Evolutionary conservation across 2,113 vertebrate genomes (phyloP), one percentile per base, ranked within the genome.

Genomic region (Paralichthys olivaceus): DNA sequence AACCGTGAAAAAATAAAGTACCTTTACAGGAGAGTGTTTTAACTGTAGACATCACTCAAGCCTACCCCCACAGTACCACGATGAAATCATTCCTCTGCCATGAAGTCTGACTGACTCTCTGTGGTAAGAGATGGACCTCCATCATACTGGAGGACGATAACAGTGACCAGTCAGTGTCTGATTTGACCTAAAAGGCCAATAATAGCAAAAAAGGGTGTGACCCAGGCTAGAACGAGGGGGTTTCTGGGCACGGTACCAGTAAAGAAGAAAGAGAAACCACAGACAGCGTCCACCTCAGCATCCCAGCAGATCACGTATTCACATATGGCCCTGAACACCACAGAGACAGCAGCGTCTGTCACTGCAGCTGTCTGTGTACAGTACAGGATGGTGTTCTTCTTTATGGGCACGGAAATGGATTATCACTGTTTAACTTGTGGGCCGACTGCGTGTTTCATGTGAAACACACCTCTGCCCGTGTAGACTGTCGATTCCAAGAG

Each of bases 231-330:
- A 29, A 37, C 67, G 49, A 64, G 72, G 69, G 64, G 79, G 57
- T 60, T 78, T 74, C 75, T 56, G 76, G 84, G 85, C 81, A 65
- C 19, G 1, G 54, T 62, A 81, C 84, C 72, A 86, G 69, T 84
- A 86, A 85, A 86, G 72, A 72, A 55, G 78, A 70, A 2, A 40
- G 70, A 85, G 79, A 59, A 37, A 87, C 79, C 56, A 83, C 59
- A 80, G 58, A 14, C 79, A 77, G 75, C 45, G 73, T 83, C 71
- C 68, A 64, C 72, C 62, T 74, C 73, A 72, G 62, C 62, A 56
- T 81, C 74, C 59, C 78, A 53, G 71, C 26, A 37, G 63, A 76
- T 56, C 56, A 5, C 12, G 22, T 57, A 40, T 76, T 47, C 4
- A 81, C 60, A 82, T 72, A 72, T 59, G 75, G 72, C 57, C 65